Conservation (phyloP, 2,797 vertebrate species). For the Falco columbarius region DNA sequence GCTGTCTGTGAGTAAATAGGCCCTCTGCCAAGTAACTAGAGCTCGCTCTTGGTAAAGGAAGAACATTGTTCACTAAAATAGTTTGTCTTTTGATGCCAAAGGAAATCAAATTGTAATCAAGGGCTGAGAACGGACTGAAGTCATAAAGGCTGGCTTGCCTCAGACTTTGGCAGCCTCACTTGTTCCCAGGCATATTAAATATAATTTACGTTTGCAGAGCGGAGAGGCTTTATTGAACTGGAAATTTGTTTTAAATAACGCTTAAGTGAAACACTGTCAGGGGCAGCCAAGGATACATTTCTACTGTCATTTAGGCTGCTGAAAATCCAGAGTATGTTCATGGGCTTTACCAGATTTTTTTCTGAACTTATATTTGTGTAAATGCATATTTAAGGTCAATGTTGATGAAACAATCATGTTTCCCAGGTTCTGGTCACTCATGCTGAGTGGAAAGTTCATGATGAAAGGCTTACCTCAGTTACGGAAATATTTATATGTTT, state of each 20-base stretch:
- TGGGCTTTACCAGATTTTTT: neutral
- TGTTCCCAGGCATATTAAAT: slow-evolving; percentile 84
- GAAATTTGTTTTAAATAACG: slow-evolving; percentile 77
- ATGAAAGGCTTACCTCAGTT: neutral
- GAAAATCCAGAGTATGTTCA: slow-evolving; percentile 11
- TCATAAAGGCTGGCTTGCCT: slow-evolving; percentile 81
- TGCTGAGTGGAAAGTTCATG: neutral
- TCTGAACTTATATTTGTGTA: neutral
- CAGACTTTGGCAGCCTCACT: slow-evolving; percentile 73
- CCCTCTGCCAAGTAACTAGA: slow-evolving; percentile 73
- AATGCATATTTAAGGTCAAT: neutral
- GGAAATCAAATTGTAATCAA: slow-evolving; percentile 87
- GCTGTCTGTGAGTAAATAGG: slow-evolving; percentile 70
- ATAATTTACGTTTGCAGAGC: slow-evolving; percentile 77
- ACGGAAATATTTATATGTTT: neutral
- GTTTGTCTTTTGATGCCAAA: slow-evolving; percentile 83
- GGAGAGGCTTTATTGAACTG: slow-evolving; percentile 72
- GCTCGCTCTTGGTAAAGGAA: slow-evolving; percentile 81
- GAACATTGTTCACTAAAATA: slow-evolving; percentile 88
- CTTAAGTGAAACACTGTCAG: slow-evolving; percentile 43
- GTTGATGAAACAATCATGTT: neutral
- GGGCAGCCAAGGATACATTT: neutral
- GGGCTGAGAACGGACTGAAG: slow-evolving; percentile 87
- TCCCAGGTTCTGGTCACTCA: neutral
- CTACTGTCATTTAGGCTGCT: slow-evolving; percentile 18